Percentiles rank a stretch among this genome's conserved stretches.
phyloP scores from a whole-genome alignment of 1,140 invertebrate genomes.

The Drosophila asahinai region DNA sequence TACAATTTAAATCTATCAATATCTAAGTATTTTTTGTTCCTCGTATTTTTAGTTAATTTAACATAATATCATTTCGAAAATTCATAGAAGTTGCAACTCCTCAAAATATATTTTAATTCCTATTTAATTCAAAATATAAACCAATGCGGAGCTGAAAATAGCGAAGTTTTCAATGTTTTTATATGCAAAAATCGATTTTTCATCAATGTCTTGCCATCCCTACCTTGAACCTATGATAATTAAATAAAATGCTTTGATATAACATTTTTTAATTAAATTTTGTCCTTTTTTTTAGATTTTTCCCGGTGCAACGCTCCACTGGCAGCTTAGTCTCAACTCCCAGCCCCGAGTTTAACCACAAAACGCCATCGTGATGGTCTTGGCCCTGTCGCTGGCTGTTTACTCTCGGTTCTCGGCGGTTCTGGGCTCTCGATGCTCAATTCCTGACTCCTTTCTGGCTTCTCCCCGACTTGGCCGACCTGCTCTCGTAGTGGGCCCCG shows the following conservation, averaged over 20 bases:
- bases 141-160: too few species aligned
- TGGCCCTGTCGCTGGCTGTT: constrained; percentile 54
- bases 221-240: not conserved
- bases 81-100: too few species aligned
- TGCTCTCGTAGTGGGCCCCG: constrained; percentile 60
- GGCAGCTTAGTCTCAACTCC: constrained; percentile 9
- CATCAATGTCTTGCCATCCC: too few species aligned
- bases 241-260: not conserved
- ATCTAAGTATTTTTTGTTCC: too few species aligned
- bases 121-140: too few species aligned
- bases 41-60: too few species aligned
- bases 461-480: constrained; percentile 21
- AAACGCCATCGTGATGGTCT: constrained; percentile 65
- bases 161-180: too few species aligned
- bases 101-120: too few species aligned
- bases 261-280: not conserved
- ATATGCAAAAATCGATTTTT: too few species aligned
- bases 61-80: too few species aligned
- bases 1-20: too few species aligned
- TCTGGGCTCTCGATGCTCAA: not conserved
- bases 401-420: constrained; percentile 28
- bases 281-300: not conserved
- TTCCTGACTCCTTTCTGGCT: constrained; percentile 28
- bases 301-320: not conserved
- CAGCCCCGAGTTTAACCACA: constrained; percentile 60